Conservation (phyloP, 2,888 invertebrate species). For the Tupiocoris notatus region DNA sequence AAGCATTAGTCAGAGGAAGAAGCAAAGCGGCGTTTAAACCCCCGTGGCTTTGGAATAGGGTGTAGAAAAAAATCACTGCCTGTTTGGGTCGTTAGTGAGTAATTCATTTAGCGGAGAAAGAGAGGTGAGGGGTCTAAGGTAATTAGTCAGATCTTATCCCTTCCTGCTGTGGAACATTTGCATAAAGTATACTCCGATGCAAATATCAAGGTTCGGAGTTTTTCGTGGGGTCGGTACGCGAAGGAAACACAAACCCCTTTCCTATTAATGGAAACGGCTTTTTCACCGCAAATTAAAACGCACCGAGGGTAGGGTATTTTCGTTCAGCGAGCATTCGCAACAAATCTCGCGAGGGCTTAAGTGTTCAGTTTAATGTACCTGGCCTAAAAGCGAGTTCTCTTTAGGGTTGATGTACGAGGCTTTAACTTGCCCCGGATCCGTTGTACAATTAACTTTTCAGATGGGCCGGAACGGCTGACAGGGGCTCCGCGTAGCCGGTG, state of each 20-base stretch:
- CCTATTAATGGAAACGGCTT: slow-evolving; percentile 45
- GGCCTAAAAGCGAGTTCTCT: neutral
- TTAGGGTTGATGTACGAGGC: neutral
- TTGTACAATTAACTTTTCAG: neutral
- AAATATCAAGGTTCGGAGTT: slow-evolving; percentile 41
- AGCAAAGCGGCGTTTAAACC: neutral
- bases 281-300: slow-evolving; percentile 48
- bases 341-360: slow-evolving; percentile 44
- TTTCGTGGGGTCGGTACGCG: slow-evolving; percentile 7
- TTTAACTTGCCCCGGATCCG: neutral
- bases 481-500: neutral
- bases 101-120: slow-evolving; percentile 43
- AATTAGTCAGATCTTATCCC: slow-evolving; percentile 44
- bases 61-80: slow-evolving; percentile 42
- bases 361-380: slow-evolving; percentile 17
- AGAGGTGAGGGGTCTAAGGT: slow-evolving; percentile 36
- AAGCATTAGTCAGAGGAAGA: slow-evolving; percentile 42
- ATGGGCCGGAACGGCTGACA: neutral
- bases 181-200: slow-evolving; percentile 47
- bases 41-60: neutral
- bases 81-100: slow-evolving; percentile 46
- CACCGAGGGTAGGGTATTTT: neutral
- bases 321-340: neutral
- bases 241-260: slow-evolving; percentile 22
- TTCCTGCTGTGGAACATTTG: slow-evolving; percentile 43